Conservation (phyloP, 1,140 invertebrate genomes). For the Uloborus diversus region DNA sequence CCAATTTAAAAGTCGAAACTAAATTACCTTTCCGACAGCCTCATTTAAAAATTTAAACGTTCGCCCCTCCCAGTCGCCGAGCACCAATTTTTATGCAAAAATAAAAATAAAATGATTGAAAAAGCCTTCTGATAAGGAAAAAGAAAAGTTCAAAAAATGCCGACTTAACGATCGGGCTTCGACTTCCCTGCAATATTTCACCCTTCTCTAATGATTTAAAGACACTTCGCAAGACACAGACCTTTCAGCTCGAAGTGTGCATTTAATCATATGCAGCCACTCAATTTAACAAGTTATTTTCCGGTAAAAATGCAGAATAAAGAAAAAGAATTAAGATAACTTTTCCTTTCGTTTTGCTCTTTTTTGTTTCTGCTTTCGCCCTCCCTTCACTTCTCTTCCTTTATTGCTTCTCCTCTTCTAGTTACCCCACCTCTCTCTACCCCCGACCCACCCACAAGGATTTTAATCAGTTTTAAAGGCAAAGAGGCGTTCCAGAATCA, state of each 20-base stretch:
- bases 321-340: constrained; percentile 50
- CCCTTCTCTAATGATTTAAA: constrained; percentile 51
- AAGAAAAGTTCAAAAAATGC: constrained; percentile 14
- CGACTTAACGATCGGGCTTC: constrained; percentile 46
- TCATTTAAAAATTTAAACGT: constrained; percentile 3
- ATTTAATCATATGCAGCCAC: constrained; percentile 47
- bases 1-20: no score
- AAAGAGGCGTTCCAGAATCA: constrained; percentile 46
- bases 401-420: not conserved
- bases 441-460: not conserved
- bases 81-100: not conserved
- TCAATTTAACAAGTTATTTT: constrained; percentile 55
- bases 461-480: constrained; percentile 55
- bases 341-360: constrained; percentile 34
- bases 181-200: constrained; percentile 42
- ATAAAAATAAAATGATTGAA: not conserved
- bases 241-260: constrained; percentile 10
- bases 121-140: not conserved
- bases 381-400: not conserved
- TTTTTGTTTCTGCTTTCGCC: constrained; percentile 18
- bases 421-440: not conserved
- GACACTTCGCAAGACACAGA: constrained; percentile 27
- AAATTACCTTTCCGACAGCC: constrained; percentile 5
- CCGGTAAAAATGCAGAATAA: constrained; percentile 41
- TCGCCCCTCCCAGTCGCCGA: not conserved